Evolutionary conservation across 2,797 vertebrate genomes (phyloP), one percentile per base, ranked within the genome.

Genomic region (Gephyroberyx darwinii): DNA sequence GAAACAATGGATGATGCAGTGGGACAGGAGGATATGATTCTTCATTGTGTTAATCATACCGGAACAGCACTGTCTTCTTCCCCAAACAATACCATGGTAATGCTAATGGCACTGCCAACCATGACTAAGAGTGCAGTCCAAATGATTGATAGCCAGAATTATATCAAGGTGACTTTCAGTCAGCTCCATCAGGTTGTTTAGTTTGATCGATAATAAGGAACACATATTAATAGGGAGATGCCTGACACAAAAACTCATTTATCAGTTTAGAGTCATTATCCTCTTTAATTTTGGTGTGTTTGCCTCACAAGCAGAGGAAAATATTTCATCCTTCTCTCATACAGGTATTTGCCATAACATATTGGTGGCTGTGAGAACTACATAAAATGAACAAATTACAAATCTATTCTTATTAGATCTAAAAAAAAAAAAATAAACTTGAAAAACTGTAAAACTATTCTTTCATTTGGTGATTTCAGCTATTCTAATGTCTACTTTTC

Each of bases 111-210:
- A 91, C 88, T 92, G 93, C 92, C 92, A 92, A 75, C 85, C 87
- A 88, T 83, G 90, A 90, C 90, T 88, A 90, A 87, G 83, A 91
- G 89, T 78, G 86, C 62, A 80, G 79, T 86, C 77, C 70, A 48
- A 78, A 78, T 93, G 93, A 95, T 94, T 94, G 93, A 94, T 94
- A 84, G 91, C 81, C 87, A 81, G 92, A 92, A 92, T 93, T 92
- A 92, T 78, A 89, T 92, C 90, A 94, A 94, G 94, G 94, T 94
- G 93, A 94, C 93, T 94, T 93, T 92, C 83, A 89, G 87, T 89
- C 90, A 79, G 77, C 86, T 92, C 86, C 88, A 87, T 92, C 91
- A 91, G 90, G 86, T 93, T 92, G 88, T 90, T 92, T 77, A 65
- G 89, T 85, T 90, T 93, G 93, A 94, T 95, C 91, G 89, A 94